phyloP scores from a whole-genome alignment of 2,113 vertebrate species.

The Lepus timidus region DNA sequence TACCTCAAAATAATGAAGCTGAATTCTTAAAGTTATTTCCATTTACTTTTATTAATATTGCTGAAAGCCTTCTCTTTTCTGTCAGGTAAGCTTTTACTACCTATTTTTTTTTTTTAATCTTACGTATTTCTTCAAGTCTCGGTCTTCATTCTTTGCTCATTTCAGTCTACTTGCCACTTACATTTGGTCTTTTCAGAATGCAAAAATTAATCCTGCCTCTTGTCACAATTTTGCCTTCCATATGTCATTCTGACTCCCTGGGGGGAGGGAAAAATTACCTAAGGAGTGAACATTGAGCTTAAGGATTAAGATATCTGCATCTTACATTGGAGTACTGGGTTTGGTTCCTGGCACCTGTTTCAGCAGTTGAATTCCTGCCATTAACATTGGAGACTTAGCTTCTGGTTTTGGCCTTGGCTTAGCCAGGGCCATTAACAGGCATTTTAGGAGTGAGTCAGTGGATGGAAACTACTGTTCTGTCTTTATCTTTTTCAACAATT shows the following conservation, averaged over 20 bases:
- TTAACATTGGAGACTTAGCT: too few relatives aligned
- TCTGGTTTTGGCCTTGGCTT: too few relatives aligned
- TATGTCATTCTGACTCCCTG: not conserved
- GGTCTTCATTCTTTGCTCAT: constrained; percentile 3
- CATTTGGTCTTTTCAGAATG: constrained; percentile 17
- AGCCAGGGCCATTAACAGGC: too few relatives aligned
- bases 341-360: too few relatives aligned
- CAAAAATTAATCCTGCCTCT: constrained; percentile 52
- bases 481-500: too few relatives aligned
- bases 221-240: not conserved
- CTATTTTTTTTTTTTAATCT: not conserved
- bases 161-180: not conserved
- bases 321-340: too few relatives aligned
- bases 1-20: constrained; percentile 26
- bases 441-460: too few relatives aligned
- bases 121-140: constrained; percentile 7
- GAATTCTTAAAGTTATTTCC: not conserved
- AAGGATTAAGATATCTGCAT: too few relatives aligned
- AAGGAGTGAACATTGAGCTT: too few relatives aligned
- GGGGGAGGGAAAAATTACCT: too few relatives aligned
- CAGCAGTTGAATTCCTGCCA: too few relatives aligned
- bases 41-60: not conserved
- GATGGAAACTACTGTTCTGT: too few relatives aligned
- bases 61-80: not conserved
- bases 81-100: not conserved